phyloP scores from a whole-genome alignment of 1,140 invertebrate species.

The Tetragonula clypearis region DNA sequence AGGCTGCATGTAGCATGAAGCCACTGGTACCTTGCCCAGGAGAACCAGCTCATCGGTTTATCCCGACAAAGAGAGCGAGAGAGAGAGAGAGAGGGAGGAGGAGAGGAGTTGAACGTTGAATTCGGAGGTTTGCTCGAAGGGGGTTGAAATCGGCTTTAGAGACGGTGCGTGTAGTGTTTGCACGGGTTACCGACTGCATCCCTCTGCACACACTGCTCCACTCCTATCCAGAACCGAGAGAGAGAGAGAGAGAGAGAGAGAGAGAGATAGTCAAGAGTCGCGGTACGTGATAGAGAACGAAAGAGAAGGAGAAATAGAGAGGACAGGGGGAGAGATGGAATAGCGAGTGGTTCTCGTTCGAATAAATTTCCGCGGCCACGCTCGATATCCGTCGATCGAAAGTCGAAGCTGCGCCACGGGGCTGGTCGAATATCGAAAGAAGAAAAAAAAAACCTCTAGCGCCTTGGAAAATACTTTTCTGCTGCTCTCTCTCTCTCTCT shows the following conservation, averaged over 20 bases:
- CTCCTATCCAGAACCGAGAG: background rate
- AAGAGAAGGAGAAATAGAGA: too few species aligned
- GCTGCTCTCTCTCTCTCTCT: background rate
- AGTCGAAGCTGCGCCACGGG: background rate
- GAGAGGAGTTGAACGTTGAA: background rate
- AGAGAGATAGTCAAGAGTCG: conserved; percentile 4
- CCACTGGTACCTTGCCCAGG: background rate
- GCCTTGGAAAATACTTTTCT: background rate
- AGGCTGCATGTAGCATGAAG: too few species aligned
- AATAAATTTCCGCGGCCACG: conserved; percentile 34
- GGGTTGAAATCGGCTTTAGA: conserved; percentile 56
- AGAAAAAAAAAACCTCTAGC: too few species aligned
- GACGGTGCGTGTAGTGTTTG: conserved; percentile 48
- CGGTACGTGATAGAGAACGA: background rate
- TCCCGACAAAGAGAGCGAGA: conserved; percentile 1
- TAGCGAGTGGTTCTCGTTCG: background rate
- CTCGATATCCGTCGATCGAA: conserved; percentile 27
- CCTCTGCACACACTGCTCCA: conserved; percentile 40
- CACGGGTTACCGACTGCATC: conserved; percentile 54
- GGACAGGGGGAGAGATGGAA: background rate
- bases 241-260: background rate
- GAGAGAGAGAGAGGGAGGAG: too few species aligned
- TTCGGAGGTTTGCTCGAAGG: conserved; percentile 27
- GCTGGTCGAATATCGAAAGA: background rate
- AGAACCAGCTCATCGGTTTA: background rate